Base-by-base conservation (phyloP, 2,888 invertebrate species). In the Sinodicranocentrus sp. region DNA sequence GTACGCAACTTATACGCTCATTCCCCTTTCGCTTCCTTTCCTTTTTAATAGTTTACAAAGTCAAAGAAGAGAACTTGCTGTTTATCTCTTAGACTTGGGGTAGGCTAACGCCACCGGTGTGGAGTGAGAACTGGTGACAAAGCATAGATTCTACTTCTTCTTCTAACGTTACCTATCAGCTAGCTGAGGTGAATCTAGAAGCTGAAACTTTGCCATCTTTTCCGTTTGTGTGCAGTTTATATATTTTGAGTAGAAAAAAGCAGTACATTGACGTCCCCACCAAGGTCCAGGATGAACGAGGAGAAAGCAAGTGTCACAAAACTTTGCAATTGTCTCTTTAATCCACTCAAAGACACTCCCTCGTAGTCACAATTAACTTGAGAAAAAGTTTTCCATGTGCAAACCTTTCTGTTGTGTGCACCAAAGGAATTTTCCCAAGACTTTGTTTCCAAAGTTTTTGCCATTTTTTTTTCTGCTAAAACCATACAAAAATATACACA, bases 341-440 rank as follows among this genome's bases (percentile, higher is more conserved):
- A 82, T 80, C 79, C 75, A 80, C 80, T 76, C 75, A 76, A 75
- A 61, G 80, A 75, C 68, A 82, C 82, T 82, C 82, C 75, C 75
- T 82, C 48, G 70, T 75, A 57, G 73, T 70, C 75, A 59, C 75
- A 82, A 82, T 82, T 82, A 82, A 82, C 75, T 82, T 61, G 17
- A 39, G 67, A 44, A 44, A 59, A 82, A 68, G 10, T 54, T 72
- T 71, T 65, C 39, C 21, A 2, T 3, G 17, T 57, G 43, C 15
- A 39, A 67, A 67, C 59, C 25, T 48, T 78, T 71, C 19, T 68
- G 68, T 77, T 77, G 59, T n/a, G 13, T 77, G 28, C 23, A 39
- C 23, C 44, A 54, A 57, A n/a, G 23, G 19, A 39, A 13, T 26
- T 28, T 67, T 33, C 26, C 8, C 6, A 33, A 25, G 1, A 6